phyloP scores from a whole-genome alignment of 2,888 invertebrate species.

The Lagria hirta region DNA sequence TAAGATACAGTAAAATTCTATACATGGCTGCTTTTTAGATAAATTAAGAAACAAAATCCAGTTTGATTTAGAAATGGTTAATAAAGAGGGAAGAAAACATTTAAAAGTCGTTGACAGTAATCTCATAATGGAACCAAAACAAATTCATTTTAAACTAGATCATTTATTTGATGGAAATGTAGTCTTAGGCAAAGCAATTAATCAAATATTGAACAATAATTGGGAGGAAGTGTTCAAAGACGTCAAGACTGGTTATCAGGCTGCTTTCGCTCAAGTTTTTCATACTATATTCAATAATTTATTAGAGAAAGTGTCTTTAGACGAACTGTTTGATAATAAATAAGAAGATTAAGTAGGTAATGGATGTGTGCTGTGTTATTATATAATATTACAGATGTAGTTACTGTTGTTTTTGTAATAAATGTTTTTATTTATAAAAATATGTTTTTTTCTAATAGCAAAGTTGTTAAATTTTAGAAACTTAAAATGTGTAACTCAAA shows the following conservation, averaged over 20 bases:
- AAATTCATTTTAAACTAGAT: conserved; percentile 28
- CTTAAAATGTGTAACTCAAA: too few relatives aligned
- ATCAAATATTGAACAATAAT: conserved; percentile 34
- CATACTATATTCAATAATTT: conserved; percentile 1
- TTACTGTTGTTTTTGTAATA: too few relatives aligned
- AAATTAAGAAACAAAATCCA: background rate
- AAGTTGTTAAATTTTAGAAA: too few relatives aligned
- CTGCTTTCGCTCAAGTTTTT: conserved; percentile 18
- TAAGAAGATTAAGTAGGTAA: background rate
- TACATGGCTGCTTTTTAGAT: conserved; percentile 1
- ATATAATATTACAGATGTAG: too few relatives aligned
- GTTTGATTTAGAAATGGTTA: background rate
- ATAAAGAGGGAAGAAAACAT: conserved; percentile 5
- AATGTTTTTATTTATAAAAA: too few relatives aligned
- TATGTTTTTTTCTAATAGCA: too few relatives aligned
- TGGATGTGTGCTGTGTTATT: too few relatives aligned
- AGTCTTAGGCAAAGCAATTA: conserved; percentile 30
- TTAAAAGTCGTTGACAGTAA: background rate
- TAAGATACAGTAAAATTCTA: conserved; percentile 8
- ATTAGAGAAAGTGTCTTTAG: conserved; percentile 4
- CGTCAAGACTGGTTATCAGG: conserved; percentile 29
- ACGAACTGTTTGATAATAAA: conserved; percentile 1
- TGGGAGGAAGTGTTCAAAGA: conserved; percentile 33
- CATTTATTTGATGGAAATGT: conserved; percentile 38
- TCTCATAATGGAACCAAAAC: conserved; percentile 3